A percentile compares a stretch with the other conserved stretches of the same genome.
These are phyloP conservation scores for Ectropis grisescens DNA, from an alignment of 1,140 invertebrate species.

Conservation along the genomic window DNA sequence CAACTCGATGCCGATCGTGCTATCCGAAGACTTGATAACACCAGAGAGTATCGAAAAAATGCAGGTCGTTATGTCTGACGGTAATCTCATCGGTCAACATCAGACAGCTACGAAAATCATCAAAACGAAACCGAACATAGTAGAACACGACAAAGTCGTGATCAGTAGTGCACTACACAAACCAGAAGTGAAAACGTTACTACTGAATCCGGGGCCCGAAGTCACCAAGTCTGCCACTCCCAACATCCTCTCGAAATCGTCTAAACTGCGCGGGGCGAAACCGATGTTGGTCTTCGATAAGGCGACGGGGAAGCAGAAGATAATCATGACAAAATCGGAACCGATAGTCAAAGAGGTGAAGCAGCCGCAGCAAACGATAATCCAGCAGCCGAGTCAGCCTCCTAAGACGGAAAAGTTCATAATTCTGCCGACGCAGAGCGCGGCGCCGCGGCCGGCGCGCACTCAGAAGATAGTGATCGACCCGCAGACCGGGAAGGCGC, in stretches of 20 bases:
- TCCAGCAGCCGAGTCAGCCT: no score
- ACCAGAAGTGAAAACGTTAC: constrained; percentile 44
- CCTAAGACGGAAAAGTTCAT: constrained; percentile 70
- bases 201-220: constrained; percentile 40
- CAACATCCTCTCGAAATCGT: constrained; percentile 65
- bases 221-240: constrained; percentile 51
- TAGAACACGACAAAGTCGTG: constrained; percentile 38
- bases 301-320: constrained; percentile 57
- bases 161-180: constrained; percentile 30
- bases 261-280: constrained; percentile 53
- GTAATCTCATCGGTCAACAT: constrained; percentile 52
- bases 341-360: constrained; percentile 41
- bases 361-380: constrained; percentile 10
- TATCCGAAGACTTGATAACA: constrained; percentile 75
- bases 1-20: constrained; percentile 80
- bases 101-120: constrained; percentile 33
- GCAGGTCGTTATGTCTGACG: constrained; percentile 75
- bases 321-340: constrained; percentile 52
- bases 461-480: constrained; percentile 63
- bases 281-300: constrained; percentile 62
- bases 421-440: constrained; percentile 69
- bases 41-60: constrained; percentile 73
- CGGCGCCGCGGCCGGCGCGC: constrained; percentile 35
- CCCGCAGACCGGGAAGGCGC: constrained; percentile 54
- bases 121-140: constrained; percentile 34